Evolutionary conservation across 2,797 vertebrate genomes (phyloP).

Genomic region (Anguilla pacifica): DNA sequence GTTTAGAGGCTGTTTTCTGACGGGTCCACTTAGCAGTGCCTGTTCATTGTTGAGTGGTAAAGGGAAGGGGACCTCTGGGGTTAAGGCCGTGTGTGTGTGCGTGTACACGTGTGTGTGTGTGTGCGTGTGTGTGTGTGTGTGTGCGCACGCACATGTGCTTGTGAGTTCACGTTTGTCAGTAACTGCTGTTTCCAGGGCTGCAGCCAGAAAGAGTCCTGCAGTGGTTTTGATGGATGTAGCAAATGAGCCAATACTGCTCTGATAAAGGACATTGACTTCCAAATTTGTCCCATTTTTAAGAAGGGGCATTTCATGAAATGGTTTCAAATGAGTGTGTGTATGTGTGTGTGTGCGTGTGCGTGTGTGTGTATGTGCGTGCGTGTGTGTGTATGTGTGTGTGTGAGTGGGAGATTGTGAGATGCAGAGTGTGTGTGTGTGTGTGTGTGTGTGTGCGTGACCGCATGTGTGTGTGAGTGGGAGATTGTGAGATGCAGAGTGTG

Average conservation of each 20-base stretch:
- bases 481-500: not conserved
- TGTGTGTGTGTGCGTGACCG: conserved; percentile 23
- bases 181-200: too few relatives aligned
- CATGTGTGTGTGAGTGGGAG: not conserved
- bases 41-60: not conserved
- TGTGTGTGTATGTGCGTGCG: conserved; percentile 9
- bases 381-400: conserved; percentile 36
- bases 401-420: not conserved
- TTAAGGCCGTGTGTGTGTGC: not conserved
- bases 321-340: too few relatives aligned
- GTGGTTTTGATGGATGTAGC: too few relatives aligned
- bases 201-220: too few relatives aligned
- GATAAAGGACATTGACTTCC: too few relatives aligned
- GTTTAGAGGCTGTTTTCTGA: not conserved
- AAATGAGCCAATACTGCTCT: too few relatives aligned
- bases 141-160: not conserved
- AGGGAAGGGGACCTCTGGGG: not conserved
- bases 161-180: too few relatives aligned
- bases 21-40: not conserved
- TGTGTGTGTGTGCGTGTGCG: not conserved
- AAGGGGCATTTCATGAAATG: too few relatives aligned
- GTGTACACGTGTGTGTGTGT: not conserved
- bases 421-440: conserved; percentile 39
- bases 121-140: not conserved
- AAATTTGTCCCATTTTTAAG: too few relatives aligned